A percentile compares a stretch with the other conserved stretches of the same genome.
These are phyloP conservation scores for Microctonus hyperodae DNA, from an alignment of 2,888 invertebrate species.

Conservation along the genomic window DNA sequence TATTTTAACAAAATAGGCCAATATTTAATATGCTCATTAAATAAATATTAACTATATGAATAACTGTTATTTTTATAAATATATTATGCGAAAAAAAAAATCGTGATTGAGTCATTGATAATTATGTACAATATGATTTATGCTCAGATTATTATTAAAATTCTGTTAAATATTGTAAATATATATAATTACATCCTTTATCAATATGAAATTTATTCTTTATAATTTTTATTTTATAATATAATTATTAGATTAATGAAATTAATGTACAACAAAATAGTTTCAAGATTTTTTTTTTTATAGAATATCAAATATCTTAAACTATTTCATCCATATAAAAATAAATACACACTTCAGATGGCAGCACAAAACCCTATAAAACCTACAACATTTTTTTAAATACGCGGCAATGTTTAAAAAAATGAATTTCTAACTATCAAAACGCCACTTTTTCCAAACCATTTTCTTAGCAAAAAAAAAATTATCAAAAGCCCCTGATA, in stretches of 20 bases:
- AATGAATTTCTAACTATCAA: no score
- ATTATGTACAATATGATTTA: neutral
- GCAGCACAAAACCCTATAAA: neutral
- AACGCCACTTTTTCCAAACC: no score
- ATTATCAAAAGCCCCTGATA: no score
- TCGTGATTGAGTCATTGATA: slow-evolving; percentile 8
- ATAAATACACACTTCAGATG: neutral
- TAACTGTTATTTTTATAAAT: neutral
- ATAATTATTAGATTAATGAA: no score
- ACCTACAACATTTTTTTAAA: no score
- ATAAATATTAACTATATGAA: neutral
- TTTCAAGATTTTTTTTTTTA: no score
- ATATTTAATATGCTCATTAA: neutral
- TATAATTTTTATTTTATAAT: slow-evolving; percentile 3
- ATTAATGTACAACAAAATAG: no score
- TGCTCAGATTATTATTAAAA: slow-evolving; percentile 17
- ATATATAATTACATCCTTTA: slow-evolving; percentile 32
- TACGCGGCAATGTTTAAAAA: no score
- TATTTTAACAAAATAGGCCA: neutral
- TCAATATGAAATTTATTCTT: neutral
- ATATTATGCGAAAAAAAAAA: neutral
- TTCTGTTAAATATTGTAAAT: slow-evolving; percentile 36
- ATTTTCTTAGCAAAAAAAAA: no score
- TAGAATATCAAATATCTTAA: no score
- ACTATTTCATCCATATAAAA: neutral